Evolutionary conservation across 2,888 invertebrate genomes (phyloP), one percentile per base, ranked within the genome.

Genomic region (Lysandra coridon): DNA sequence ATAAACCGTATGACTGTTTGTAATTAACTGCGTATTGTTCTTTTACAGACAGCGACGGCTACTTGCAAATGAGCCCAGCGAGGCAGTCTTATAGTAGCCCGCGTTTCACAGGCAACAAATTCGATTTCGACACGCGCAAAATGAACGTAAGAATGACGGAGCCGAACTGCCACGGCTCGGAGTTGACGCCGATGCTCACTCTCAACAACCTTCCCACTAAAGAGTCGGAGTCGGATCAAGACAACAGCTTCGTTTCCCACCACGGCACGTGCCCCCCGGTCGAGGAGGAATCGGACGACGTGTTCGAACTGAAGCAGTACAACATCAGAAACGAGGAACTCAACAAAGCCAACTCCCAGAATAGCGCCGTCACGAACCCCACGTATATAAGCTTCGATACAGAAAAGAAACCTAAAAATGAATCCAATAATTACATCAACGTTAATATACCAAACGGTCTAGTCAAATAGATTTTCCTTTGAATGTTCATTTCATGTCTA

Each of bases 1-100:
- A 14, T 73, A 40, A 17, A 37, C 4, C 14, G 1, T 62, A n/a
- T 10, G n/a, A 64, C 30, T 30, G 23, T 64, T 10, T 30, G 12
- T 64, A 57, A 33, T 76, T 37, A n/a, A 30, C 23, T 53, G 49
- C 12, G 53, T 14, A 76, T 76, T 78, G 57, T 64, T 44, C n/a
- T 81, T 81, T 92, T 91, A 79, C 91, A 89, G 91, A 93, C 81
- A 92, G 92, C 75, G 94, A 95, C 80, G 96, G 96, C 33, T 96
- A 97, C 85, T 89, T 96, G 79, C 95, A 95, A 85, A 96, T 96
- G 96, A 96, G 95, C 83, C 94, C 96, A 0, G 87, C 90, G 2
- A 49, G 60, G 62, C 88, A 86, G 76, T 89, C 87, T 53, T 93
- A 95, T 85, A 96, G 96, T 87, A 96, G 96, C 86, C 96, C 96